Conservation (phyloP, 2,797 vertebrate genomes). For the Chiroxiphia lanceolata region DNA sequence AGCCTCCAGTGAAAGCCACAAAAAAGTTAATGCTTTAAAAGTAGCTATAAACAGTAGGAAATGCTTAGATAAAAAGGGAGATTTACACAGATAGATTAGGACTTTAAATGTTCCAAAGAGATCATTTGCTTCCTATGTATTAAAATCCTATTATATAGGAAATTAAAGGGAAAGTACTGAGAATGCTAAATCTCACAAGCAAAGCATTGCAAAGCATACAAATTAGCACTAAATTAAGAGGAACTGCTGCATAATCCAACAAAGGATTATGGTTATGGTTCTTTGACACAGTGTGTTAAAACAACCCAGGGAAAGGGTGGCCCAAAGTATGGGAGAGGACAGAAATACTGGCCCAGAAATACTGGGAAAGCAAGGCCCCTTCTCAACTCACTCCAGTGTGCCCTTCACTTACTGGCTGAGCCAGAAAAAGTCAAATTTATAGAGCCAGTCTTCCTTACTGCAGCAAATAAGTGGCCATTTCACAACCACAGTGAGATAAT, state of each 20-base stretch:
- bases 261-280: neutral
- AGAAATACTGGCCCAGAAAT: too few relatives aligned
- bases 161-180: slow-evolving; percentile 28
- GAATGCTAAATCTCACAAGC: neutral
- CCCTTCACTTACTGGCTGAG: neutral
- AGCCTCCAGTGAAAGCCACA: neutral
- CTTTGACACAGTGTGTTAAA: neutral
- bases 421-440: neutral
- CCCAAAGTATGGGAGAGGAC: neutral
- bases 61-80: neutral
- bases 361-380: neutral
- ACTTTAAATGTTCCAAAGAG: slow-evolving; percentile 20
- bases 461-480: neutral
- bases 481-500: neutral
- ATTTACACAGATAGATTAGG: slow-evolving; percentile 12
- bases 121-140: slow-evolving; percentile 23
- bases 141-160: slow-evolving; percentile 44
- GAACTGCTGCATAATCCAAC: neutral
- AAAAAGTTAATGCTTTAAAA: slow-evolving; percentile 8
- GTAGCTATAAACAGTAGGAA: neutral
- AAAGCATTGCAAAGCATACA: neutral
- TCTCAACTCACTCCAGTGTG: fast-evolving
- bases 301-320: neutral
- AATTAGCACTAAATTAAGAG: neutral
- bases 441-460: neutral